phyloP scores from a whole-genome alignment of 2,888 invertebrate species.

The Itoplectis maculator region DNA sequence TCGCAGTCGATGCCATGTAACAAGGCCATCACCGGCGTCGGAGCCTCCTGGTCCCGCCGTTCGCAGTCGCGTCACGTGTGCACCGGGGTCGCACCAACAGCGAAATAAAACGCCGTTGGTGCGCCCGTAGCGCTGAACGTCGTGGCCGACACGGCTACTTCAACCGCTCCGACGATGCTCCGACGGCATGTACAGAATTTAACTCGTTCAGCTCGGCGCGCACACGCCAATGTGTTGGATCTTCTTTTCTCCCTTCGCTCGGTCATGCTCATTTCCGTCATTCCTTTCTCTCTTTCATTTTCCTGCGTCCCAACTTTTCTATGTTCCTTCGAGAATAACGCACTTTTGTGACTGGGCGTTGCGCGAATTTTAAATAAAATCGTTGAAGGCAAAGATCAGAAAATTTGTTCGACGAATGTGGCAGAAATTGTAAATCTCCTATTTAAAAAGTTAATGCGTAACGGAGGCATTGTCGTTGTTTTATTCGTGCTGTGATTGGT shows the following conservation, averaged over 20 bases:
- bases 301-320: background rate
- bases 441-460: too few relatives aligned
- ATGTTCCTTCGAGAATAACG: background rate
- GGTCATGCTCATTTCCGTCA: constrained; percentile 10
- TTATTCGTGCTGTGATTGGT: too few relatives aligned
- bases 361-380: background rate
- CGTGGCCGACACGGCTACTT: constrained; percentile 40
- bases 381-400: background rate
- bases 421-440: too few relatives aligned
- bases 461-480: too few relatives aligned
- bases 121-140: constrained; percentile 39
- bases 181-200: constrained; percentile 64
- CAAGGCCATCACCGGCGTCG: background rate
- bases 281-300: background rate
- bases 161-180: constrained; percentile 33
- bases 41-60: constrained; percentile 5
- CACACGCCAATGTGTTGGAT: constrained; percentile 42
- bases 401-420: background rate
- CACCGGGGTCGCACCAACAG: constrained; percentile 53
- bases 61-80: constrained; percentile 62
- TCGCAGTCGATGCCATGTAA: constrained; percentile 46
- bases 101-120: constrained; percentile 62
- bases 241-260: constrained; percentile 15
- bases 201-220: constrained; percentile 53
- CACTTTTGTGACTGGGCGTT: background rate